Conservation (phyloP, 2,113 vertebrate species). For the Gymnobelideus leadbeateri region DNA sequence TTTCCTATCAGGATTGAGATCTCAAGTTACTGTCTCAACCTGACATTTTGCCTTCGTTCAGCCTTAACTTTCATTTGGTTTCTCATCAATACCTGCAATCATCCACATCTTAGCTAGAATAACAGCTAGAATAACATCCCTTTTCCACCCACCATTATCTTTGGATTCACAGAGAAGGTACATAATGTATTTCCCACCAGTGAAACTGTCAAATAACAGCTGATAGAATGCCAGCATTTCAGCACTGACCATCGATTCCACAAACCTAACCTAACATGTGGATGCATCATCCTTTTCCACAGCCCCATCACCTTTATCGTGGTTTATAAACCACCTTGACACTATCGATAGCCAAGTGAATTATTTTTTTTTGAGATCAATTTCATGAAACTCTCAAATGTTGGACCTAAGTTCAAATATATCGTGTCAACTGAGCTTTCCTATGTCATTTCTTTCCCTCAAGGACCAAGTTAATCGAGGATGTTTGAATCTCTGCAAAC, state of each 20-base stretch:
- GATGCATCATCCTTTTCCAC: slow-evolving; percentile 40
- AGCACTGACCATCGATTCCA: slow-evolving; percentile 47
- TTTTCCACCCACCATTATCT: slow-evolving; percentile 39
- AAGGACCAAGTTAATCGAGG: background rate
- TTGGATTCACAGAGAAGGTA: slow-evolving; percentile 13
- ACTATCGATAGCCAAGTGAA: background rate
- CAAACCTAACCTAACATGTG: slow-evolving; percentile 5
- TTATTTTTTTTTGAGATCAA: slow-evolving; percentile 30
- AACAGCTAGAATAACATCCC: background rate
- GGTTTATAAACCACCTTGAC: slow-evolving; percentile 42
- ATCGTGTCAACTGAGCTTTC: slow-evolving; percentile 12
- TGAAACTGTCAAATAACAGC: slow-evolving; percentile 46
- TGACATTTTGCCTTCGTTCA: background rate
- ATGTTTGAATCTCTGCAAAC: slow-evolving; percentile 14
- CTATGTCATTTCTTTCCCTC: slow-evolving; percentile 1
- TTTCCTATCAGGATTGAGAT: background rate
- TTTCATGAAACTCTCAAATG: slow-evolving; percentile 27
- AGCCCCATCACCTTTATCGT: slow-evolving; percentile 34
- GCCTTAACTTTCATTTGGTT: background rate
- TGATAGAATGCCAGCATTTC: slow-evolving; percentile 31
- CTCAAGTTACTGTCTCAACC: background rate
- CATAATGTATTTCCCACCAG: slow-evolving; percentile 43
- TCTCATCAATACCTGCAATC: background rate
- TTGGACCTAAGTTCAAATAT: slow-evolving; percentile 17
- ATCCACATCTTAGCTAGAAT: slow-evolving; percentile 25